A percentile compares a stretch with the other conserved stretches of the same genome.
phyloP scores from a whole-genome alignment of 2,797 vertebrate species.

The Aplochiton taeniatus region DNA sequence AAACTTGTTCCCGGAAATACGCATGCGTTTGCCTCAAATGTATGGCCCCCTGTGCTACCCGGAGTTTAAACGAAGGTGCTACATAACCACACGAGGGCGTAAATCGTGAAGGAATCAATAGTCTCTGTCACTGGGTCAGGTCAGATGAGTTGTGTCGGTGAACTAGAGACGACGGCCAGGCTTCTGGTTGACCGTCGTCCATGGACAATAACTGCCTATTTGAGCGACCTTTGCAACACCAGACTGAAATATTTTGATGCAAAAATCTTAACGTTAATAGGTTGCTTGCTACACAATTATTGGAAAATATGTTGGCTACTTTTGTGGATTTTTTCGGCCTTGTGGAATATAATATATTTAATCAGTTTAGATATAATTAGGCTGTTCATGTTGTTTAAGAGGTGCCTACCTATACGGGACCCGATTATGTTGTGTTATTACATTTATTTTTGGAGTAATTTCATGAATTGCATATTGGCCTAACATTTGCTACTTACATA shows the following conservation, averaged over 20 bases:
- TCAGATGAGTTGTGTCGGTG: conserved; percentile 28
- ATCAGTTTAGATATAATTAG: too few relatives aligned
- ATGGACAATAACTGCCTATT: too few relatives aligned
- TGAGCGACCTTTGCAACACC: background rate
- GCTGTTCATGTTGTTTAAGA: too few relatives aligned
- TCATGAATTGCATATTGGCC: too few relatives aligned
- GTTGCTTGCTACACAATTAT: too few relatives aligned
- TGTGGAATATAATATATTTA: too few relatives aligned
- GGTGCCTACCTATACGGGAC: too few relatives aligned
- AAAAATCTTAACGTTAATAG: background rate
- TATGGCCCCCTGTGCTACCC: background rate
- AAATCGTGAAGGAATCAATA: conserved; percentile 62
- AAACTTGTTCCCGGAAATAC: background rate
- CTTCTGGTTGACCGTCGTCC: background rate
- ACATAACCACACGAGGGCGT: conserved; percentile 75
- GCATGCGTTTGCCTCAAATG: background rate
- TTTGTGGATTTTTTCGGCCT: too few relatives aligned
- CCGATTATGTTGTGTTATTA: too few relatives aligned
- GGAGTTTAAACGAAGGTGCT: conserved; percentile 29
- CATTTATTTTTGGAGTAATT: too few relatives aligned
- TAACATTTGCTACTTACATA: too few relatives aligned
- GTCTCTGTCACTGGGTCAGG: conserved; percentile 27
- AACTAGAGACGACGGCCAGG: background rate
- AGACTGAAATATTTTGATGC: background rate
- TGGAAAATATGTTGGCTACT: too few relatives aligned